Evolutionary conservation across 1,140 invertebrate genomes (phyloP).

Genomic region (Battus philenor): DNA sequence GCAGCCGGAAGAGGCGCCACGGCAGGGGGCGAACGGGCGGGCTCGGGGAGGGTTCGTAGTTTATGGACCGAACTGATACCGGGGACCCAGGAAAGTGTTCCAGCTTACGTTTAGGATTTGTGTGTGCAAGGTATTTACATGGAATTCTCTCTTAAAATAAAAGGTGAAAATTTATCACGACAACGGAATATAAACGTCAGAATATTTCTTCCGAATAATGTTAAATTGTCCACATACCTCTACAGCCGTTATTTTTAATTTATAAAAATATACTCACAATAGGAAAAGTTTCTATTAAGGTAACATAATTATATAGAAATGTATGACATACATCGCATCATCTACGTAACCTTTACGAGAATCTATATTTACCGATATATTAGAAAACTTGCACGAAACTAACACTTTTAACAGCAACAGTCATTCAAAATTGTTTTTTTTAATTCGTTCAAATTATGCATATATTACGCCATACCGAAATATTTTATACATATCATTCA

Average conservation of each 20-base stretch:
- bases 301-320: too few species aligned
- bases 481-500: too few species aligned
- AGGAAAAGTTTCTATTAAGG: too few species aligned
- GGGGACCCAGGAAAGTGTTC: slow-evolving; percentile 57
- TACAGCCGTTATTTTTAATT: not conserved
- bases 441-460: too few species aligned
- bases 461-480: too few species aligned
- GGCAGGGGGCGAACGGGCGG: slow-evolving; percentile 18
- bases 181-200: slow-evolving; percentile 16
- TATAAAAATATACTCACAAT: not conserved
- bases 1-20: slow-evolving; percentile 26
- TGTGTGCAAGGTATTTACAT: slow-evolving; percentile 53
- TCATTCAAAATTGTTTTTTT: too few species aligned
- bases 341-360: too few species aligned
- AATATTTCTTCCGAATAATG: slow-evolving; percentile 11
- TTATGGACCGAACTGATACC: slow-evolving; percentile 71
- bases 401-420: too few species aligned
- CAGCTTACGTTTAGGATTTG: slow-evolving; percentile 65
- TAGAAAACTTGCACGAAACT: too few species aligned
- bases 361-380: too few species aligned
- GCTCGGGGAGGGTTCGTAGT: slow-evolving; percentile 34
- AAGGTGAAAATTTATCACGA: slow-evolving; percentile 32
- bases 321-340: too few species aligned
- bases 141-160: slow-evolving; percentile 33
- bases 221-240: not conserved